A percentile compares a stretch with the other conserved stretches of the same genome.
These are phyloP conservation scores for Stomatorhinus ivindoensis DNA, from an alignment of 2,113 vertebrate species.

Conservation along the genomic window DNA sequence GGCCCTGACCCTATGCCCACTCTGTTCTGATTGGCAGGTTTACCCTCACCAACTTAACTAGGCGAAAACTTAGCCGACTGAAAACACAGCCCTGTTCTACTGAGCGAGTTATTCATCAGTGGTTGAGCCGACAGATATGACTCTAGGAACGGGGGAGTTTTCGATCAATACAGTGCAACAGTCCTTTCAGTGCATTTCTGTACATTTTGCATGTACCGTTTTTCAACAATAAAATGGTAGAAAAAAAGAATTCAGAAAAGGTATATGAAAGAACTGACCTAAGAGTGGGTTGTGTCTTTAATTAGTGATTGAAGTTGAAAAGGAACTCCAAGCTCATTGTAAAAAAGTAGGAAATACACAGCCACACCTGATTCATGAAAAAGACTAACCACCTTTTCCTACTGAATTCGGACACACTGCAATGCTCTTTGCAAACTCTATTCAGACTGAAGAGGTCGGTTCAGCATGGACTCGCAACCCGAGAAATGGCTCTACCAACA, in stretches of 20 bases:
- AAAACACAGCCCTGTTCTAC: neutral
- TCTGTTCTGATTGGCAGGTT: neutral
- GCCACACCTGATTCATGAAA: neutral
- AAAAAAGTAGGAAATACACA: neutral
- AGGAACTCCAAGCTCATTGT: neutral
- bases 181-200: neutral
- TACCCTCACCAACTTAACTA: neutral
- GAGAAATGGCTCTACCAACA: neutral
- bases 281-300: neutral
- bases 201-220: neutral
- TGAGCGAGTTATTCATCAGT: slow-evolving; percentile 32
- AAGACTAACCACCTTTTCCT: neutral
- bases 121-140: slow-evolving; percentile 36
- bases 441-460: neutral
- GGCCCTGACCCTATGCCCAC: slow-evolving; percentile 39
- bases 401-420: neutral
- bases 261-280: neutral
- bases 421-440: neutral
- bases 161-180: neutral
- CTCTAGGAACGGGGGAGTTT: slow-evolving; percentile 22
- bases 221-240: neutral
- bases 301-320: neutral
- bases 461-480: neutral
- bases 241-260: neutral
- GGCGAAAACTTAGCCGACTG: neutral